Conservation (phyloP, 2,888 invertebrate genomes). For the Gnatocerus cornutus region DNA sequence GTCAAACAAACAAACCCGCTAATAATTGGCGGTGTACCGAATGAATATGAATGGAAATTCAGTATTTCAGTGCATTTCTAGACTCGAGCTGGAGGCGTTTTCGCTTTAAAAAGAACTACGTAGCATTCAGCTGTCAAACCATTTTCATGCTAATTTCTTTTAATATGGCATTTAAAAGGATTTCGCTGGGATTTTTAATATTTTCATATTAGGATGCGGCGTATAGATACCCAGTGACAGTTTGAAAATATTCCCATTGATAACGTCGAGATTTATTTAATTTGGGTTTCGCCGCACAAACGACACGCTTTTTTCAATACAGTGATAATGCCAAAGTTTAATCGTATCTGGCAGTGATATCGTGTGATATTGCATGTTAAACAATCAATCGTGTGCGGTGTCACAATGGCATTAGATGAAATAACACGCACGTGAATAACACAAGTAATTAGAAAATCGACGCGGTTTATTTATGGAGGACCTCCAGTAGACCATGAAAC, state of each 20-base stretch:
- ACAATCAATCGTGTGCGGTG: slow-evolving; percentile 50
- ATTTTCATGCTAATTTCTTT: slow-evolving; percentile 71
- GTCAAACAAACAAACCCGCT: slow-evolving; percentile 69
- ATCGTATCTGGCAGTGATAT: slow-evolving; percentile 57
- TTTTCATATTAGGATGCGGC: slow-evolving; percentile 66
- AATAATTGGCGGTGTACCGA: slow-evolving; percentile 67
- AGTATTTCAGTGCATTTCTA: slow-evolving; percentile 61
- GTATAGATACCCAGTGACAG: slow-evolving; percentile 58
- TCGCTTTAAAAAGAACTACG: slow-evolving; percentile 62
- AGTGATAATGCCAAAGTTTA: slow-evolving; percentile 51
- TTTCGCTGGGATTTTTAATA: slow-evolving; percentile 69
- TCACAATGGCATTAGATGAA: slow-evolving; percentile 37
- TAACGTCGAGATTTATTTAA: slow-evolving; percentile 61
- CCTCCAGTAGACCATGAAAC: slow-evolving; percentile 40
- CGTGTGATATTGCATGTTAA: slow-evolving; percentile 54
- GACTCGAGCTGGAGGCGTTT: slow-evolving; percentile 60
- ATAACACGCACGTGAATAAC: slow-evolving; percentile 37
- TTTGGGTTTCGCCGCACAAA: slow-evolving; percentile 12
- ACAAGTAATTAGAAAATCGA: slow-evolving; percentile 46
- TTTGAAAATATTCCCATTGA: slow-evolving; percentile 64
- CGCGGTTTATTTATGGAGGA: slow-evolving; percentile 38
- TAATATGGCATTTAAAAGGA: slow-evolving; percentile 70
- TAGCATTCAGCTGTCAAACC: slow-evolving; percentile 70
- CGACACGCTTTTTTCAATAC: slow-evolving; percentile 11
- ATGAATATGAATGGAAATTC: slow-evolving; percentile 65